These are phyloP conservation scores for Drosophila subquinaria DNA, from an alignment of 2,888 invertebrate species.

Conservation along the genomic window DNA sequence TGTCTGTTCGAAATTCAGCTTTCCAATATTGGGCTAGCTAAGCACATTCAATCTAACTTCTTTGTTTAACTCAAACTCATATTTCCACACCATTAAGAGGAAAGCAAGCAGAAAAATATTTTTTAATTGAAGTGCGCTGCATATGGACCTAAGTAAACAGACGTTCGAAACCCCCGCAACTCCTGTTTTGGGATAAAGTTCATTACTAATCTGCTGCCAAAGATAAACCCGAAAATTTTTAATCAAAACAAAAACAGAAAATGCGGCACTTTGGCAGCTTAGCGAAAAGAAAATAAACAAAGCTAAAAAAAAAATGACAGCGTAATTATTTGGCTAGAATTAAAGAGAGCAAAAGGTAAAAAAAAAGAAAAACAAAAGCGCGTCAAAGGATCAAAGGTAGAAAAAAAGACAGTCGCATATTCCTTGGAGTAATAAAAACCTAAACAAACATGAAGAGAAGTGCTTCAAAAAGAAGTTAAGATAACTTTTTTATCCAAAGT, in stretches of 20 bases:
- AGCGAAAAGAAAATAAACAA: conserved; percentile 76
- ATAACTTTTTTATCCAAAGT: conserved; percentile 64
- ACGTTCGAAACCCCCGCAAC: conserved; percentile 29
- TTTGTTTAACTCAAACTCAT: not conserved
- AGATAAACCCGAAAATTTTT: conserved; percentile 80
- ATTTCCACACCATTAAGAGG: conserved; percentile 30
- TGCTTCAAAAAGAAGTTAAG: conserved; percentile 49
- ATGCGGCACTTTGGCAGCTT: conserved; percentile 80
- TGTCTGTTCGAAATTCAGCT: not conserved
- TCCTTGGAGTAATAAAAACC: conserved; percentile 59
- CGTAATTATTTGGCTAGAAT: conserved; percentile 75
- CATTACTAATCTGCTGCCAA: conserved; percentile 78
- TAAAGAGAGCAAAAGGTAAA: conserved; percentile 54
- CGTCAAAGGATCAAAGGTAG: conserved; percentile 81
- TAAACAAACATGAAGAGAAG: conserved; percentile 67
- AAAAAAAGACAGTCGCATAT: conserved; percentile 52
- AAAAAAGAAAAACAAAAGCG: conserved; percentile 69
- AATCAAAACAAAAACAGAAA: conserved; percentile 72
- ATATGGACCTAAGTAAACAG: conserved; percentile 77
- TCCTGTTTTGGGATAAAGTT: conserved; percentile 46
- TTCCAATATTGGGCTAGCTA: not conserved
- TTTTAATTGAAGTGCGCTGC: conserved; percentile 71
- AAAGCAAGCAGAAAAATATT: conserved; percentile 51
- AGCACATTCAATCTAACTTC: not conserved
- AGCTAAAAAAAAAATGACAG: conserved; percentile 40